Evolutionary conservation across 2,797 vertebrate species (phyloP), one percentile per base, ranked within the genome.

Genomic region (Margarornis squamiger): DNA sequence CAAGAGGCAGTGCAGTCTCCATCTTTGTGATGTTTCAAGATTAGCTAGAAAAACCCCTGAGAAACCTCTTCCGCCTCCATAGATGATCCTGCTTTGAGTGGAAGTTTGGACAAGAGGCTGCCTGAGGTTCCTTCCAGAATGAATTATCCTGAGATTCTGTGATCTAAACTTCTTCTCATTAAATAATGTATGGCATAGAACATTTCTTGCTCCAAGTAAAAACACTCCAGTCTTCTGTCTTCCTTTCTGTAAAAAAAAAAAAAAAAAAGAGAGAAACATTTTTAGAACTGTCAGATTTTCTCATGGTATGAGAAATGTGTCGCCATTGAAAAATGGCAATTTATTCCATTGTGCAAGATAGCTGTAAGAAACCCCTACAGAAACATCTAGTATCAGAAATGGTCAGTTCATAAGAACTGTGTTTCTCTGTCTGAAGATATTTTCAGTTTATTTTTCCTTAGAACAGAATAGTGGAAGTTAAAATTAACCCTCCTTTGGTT

Each of bases 161-260:
- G 72, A 82, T 85, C 67, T 94, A 62, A 62, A 73, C 78, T 93
- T 90, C 58, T 92, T 61, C 70, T 75, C 19, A 48, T 77, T 88
- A 92, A 96, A 92, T 95, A 93, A 95, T 90, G 58, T 43, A 84
- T 62, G 13, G 58, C 54, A 75, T 66, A 93, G 76, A 90, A 88
- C 43, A 92, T 92, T 93, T 36, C 63, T 86, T 81, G 66, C 45
- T 96, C 34, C 32, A 62, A 86, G 66, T 93, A 32, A 92, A 92
- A 93, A 48, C 43, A 78, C 14, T 39, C 26, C 1, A 1, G 36
- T 81, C 48, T 72, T 87, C 63, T 3, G 2, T 88, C 63, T 95
- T 95, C 21, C 24, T 88, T 78, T 82, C 78, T 91, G 83, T 49
- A 59, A 66, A 83, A 86, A 84, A 14, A 4, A 58, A 38, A 22